Base-by-base conservation (phyloP, 2,888 invertebrate genomes). In the Tenthredo livida region DNA sequence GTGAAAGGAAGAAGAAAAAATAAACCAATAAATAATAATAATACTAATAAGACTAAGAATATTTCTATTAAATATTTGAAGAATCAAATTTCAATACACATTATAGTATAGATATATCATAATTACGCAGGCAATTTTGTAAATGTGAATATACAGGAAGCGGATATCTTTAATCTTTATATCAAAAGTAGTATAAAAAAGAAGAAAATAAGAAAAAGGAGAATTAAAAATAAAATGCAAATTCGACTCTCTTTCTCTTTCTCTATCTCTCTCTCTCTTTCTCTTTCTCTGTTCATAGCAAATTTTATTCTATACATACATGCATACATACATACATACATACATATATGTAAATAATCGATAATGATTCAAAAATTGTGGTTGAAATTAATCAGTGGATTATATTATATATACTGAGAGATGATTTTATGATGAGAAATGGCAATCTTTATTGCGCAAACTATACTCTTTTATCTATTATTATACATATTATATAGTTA, bases 121-220 rank as follows among this genome's bases (percentile, higher is more conserved):
- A 25, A 7, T 17, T 61, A 61, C 21, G 61, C 61, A 61, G 61
- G 61, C 25, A 25, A 3, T 61, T 61, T 21, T 61, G 61, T 61
- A 61, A 21, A 61, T 61, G 21, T 61, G 61, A 61, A 61, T 54
- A 61, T 25, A 61, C 61, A 61, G 70, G 37, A 72, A 72, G 37
- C 70, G 70, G 40, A n/a, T 72, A 72, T n/a, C 70, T 40, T 72
- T 40, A 72, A 72, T 72, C 37, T 72, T 72, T 72, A 72, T 72
- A 72, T 72, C 70, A 72, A 72, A 72, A 72, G 15, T 72, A 72
- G 33, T 29, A 40, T 40, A n/a, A 40, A 72, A 15, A n/a, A 33
- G n/a, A 9, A n/a, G 1, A n/a, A n/a, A 17, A 6, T n/a, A n/a
- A n/a, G 7, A 6, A 37, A 21, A n/a, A 72, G 2, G 25, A 25